Evolutionary conservation across 64 coral and sea anemone genomes (phyloP), one percentile per base, ranked within the genome.

Genomic region (Porites lutea): DNA sequence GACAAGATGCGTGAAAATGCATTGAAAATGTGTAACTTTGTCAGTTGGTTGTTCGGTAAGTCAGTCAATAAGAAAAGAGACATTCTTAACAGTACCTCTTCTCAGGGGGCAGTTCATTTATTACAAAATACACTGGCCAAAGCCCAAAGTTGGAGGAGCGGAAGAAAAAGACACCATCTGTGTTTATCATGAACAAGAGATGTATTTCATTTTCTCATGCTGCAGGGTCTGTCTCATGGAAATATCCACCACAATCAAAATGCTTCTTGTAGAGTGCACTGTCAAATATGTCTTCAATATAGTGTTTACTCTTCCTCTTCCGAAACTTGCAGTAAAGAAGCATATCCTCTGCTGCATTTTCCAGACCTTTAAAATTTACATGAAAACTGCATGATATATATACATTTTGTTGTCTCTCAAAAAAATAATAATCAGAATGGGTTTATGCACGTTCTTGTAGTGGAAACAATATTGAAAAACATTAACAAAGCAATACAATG

Each of bases 231-330:
- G 76, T 79, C n/a, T 52, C 76, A 55, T 58, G 37, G 0, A 92
- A 72, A 53, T 73, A 92, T 21, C 90, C 90, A 63, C 48, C 59
- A 14, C 15, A 45, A 9, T 53, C 21, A 58, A 67, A 82, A 55
- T 82, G 60, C 6, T 60, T 78, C 53, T 60, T 72, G 50, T 86
- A 92, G 18, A 92, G 58, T 15, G 50, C 45, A 27, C 90, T 74
- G 79, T 87, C 82, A 75, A 86, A 87, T 8, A 92, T 85, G 52
- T 92, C 90, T 9, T 92, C 73, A 51, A 87, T 92, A 4, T 74
- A 19, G 59, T 43, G 19, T 19, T 47, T 23, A 46, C 50, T 21
- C n/a, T 11, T 63, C 8, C 65, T 79, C 20, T 57, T 53, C 16
- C 90, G 77, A 4, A 48, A 13, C 53, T 63, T 86, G 6, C 90